phyloP scores from a whole-genome alignment of 2,888 invertebrate species.

The Drosophila mimica region DNA sequence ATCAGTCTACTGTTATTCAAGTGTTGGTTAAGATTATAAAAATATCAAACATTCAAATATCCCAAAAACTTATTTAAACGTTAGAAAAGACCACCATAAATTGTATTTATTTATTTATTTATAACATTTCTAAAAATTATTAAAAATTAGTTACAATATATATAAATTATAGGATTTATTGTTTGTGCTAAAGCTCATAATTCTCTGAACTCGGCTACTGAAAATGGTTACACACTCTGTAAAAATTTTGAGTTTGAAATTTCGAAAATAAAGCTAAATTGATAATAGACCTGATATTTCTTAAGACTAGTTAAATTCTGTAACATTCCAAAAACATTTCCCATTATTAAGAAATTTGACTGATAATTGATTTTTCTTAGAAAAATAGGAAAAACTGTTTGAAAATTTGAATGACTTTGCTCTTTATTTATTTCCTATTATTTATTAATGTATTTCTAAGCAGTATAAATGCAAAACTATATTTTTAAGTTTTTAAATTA shows the following conservation, averaged over 20 bases:
- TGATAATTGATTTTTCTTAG: not conserved
- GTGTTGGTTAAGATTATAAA: not conserved
- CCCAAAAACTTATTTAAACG: not conserved
- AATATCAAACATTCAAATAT: too few species aligned
- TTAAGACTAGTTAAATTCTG: not conserved
- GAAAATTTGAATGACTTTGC: fast-evolving
- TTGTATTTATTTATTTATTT: not conserved
- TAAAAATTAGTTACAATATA: not conserved
- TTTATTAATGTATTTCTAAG: not conserved
- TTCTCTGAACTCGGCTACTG: not conserved
- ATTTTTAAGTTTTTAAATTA: not conserved
- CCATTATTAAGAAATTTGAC: not conserved
- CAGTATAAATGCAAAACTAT: not conserved
- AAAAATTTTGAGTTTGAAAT: not conserved
- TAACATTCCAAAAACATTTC: not conserved
- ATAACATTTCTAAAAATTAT: not conserved
- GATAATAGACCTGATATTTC: not conserved
- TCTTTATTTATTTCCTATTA: not conserved
- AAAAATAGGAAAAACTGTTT: not conserved
- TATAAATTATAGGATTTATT: not conserved
- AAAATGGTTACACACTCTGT: not conserved
- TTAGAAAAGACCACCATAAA: not conserved
- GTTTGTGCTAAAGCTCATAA: not conserved
- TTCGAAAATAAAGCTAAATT: not conserved
- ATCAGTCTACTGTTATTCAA: not conserved